phyloP scores from a whole-genome alignment of 2,113 vertebrate species.

The Malurus alboscapulatus region DNA sequence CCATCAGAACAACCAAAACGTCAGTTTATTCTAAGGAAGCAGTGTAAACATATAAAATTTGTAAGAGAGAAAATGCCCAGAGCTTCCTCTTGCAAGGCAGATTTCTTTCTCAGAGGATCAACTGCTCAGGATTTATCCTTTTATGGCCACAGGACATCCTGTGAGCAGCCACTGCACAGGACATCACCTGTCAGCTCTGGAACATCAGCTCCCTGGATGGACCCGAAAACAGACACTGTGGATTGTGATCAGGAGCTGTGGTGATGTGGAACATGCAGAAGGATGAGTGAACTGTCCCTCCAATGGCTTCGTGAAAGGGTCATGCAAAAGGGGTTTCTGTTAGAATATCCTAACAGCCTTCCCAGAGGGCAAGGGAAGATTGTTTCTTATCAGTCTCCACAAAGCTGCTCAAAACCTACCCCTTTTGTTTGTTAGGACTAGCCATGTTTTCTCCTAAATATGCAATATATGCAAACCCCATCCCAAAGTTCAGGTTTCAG shows the following conservation, averaged over 20 bases:
- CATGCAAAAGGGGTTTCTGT: not conserved
- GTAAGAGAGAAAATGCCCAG: not conserved
- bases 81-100: not conserved
- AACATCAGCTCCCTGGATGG: not conserved
- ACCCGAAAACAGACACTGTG: not conserved
- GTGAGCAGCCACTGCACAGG: not conserved
- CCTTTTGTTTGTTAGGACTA: not conserved
- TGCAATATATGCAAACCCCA: not conserved
- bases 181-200: not conserved
- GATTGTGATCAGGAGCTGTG: not conserved
- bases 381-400: not conserved
- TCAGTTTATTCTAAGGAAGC: not conserved
- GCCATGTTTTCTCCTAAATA: not conserved
- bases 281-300: not conserved
- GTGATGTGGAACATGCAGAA: not conserved
- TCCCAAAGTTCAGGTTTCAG: not conserved
- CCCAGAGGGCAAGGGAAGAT: not conserved
- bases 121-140: rapidly evolving
- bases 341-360: not conserved
- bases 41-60: not conserved
- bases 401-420: not conserved
- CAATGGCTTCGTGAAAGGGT: not conserved
- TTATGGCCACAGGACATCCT: not conserved
- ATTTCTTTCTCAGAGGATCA: not conserved
- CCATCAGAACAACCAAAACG: not conserved